These are phyloP conservation scores for Carposina sasakii DNA, from an alignment of 1,140 invertebrate species.

Conservation along the genomic window DNA sequence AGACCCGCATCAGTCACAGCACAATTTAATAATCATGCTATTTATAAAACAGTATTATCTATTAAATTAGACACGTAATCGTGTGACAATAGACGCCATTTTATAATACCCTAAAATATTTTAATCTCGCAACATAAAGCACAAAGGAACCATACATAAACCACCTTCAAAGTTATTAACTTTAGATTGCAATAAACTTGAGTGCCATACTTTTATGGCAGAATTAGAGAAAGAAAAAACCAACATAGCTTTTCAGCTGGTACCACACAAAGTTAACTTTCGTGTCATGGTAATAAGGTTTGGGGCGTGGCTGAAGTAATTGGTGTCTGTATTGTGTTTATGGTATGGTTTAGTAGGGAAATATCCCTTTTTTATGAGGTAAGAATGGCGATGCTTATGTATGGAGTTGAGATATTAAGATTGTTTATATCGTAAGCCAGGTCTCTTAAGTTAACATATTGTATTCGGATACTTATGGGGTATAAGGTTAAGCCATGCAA, in stretches of 20 bases:
- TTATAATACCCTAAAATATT: slow-evolving; percentile 44
- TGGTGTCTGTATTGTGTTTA: slow-evolving; percentile 49
- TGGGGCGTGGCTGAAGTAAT: slow-evolving; percentile 8
- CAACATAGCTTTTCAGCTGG: slow-evolving; percentile 6
- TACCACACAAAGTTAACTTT: slow-evolving; percentile 27
- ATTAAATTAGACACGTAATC: no score
- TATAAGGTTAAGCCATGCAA: no score
- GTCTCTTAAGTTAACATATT: no score
- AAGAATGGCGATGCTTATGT: slow-evolving; percentile 57
- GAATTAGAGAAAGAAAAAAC: slow-evolving; percentile 45
- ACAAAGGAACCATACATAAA: slow-evolving; percentile 36
- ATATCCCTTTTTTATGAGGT: slow-evolving; percentile 66
- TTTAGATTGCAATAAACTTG: slow-evolving; percentile 67
- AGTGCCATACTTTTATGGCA: slow-evolving; percentile 63
- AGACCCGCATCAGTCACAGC: no score
- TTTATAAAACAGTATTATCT: no score
- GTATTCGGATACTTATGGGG: no score
- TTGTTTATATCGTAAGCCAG: slow-evolving; percentile 51
- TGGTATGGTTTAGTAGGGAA: slow-evolving; percentile 60
- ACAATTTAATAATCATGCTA: no score
- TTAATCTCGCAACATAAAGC: no score
- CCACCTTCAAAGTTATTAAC: slow-evolving; percentile 59
- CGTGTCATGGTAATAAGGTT: slow-evolving; percentile 12
- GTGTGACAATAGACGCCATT: no score
- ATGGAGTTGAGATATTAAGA: slow-evolving; percentile 56